Evolutionary conservation across 2,797 vertebrate genomes (phyloP).

Genomic region (Poeciliopsis presidionis): DNA sequence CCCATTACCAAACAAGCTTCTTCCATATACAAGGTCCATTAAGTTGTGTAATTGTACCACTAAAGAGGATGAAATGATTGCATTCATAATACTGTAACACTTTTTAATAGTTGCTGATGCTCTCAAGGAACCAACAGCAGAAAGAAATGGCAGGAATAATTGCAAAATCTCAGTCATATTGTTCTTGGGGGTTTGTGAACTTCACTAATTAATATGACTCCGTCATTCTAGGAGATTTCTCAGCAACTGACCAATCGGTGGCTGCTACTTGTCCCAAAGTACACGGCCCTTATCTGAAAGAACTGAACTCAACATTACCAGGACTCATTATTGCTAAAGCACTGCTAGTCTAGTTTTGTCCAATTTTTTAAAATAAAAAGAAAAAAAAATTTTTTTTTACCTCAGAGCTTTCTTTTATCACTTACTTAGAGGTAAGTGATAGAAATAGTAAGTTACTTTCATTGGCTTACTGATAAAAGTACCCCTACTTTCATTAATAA

Average conservation of each 20-base stretch:
- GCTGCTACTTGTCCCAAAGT: too few relatives aligned
- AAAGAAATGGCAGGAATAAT: neutral
- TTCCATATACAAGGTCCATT: neutral
- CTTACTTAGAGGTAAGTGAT: neutral
- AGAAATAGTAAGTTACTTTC: neutral
- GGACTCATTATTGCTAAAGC: too few relatives aligned
- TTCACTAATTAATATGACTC: neutral
- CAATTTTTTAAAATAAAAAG: neutral
- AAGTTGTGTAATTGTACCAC: neutral
- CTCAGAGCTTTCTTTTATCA: neutral
- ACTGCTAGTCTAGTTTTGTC: neutral
- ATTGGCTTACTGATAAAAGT: neutral
- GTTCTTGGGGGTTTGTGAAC: neutral
- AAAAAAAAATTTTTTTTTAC: too few relatives aligned
- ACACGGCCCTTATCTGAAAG: too few relatives aligned
- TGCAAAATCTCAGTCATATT: neutral
- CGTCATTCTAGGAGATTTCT: too few relatives aligned
- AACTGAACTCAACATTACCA: too few relatives aligned
- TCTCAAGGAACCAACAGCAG: neutral
- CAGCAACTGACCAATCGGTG: too few relatives aligned
- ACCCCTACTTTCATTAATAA: neutral
- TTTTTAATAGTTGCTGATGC: neutral
- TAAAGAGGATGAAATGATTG: neutral
- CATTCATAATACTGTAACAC: neutral
- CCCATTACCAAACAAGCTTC: neutral